These are phyloP conservation scores for Protodeltote pygarga DNA, from an alignment of 2,888 invertebrate species.

Conservation along the genomic window DNA sequence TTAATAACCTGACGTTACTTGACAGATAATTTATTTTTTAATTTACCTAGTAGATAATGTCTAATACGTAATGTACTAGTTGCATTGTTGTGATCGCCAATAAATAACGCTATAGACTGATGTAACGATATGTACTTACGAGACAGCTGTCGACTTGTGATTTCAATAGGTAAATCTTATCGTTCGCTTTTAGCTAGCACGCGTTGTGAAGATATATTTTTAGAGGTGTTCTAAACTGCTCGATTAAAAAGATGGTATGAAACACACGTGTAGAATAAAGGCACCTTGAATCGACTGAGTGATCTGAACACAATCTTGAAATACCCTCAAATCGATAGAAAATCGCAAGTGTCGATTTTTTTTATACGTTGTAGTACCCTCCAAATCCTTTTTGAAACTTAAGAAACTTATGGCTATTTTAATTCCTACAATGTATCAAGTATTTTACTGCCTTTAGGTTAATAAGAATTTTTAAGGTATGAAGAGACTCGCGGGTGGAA, in stretches of 20 bases:
- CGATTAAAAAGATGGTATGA: no score
- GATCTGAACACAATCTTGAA: no score
- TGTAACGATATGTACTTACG: constrained; percentile 30
- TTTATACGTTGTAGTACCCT: no score
- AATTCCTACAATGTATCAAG: background rate
- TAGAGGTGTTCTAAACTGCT: no score
- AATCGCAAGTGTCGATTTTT: no score
- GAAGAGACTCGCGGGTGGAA: constrained; percentile 1
- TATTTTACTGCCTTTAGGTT: constrained; percentile 2
- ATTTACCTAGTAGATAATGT: background rate
- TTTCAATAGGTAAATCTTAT: constrained; percentile 13
- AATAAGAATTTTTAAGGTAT: constrained; percentile 1
- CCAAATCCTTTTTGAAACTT: background rate
- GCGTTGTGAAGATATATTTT: background rate
- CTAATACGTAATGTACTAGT: constrained; percentile 2
- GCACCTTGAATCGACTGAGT: no score
- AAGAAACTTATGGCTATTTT: background rate
- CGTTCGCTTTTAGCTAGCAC: background rate
- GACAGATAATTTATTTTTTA: no score
- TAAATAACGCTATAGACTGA: constrained; percentile 31
- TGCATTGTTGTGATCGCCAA: background rate
- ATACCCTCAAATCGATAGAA: no score
- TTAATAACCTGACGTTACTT: no score
- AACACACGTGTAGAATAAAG: no score
- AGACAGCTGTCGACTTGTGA: constrained; percentile 24